phyloP scores from a whole-genome alignment of 2,888 invertebrate species.

The Cryptus viduatorius region DNA sequence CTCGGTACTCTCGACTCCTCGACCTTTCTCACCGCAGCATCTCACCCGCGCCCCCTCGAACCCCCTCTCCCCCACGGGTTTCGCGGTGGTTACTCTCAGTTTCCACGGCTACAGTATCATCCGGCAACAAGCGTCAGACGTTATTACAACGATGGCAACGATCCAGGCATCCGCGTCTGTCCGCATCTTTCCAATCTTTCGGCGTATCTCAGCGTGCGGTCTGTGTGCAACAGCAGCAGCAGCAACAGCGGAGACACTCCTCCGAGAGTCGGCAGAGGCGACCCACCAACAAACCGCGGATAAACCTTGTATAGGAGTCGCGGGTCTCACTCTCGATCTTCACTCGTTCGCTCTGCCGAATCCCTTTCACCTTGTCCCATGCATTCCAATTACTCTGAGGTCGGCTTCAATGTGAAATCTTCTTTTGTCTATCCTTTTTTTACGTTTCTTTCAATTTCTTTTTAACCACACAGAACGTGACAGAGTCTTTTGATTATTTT shows the following conservation, averaged over 20 bases:
- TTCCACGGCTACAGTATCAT: constrained; percentile 63
- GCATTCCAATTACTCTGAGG: constrained; percentile 54
- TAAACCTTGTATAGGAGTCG: constrained; percentile 1
- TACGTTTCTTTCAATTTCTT: not conserved
- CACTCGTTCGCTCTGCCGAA: constrained; percentile 48
- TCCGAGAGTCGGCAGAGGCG: not conserved
- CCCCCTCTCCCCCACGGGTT: constrained; percentile 6
- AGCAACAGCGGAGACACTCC: constrained; percentile 40
- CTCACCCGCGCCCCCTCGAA: constrained; percentile 20
- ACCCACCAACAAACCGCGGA: not conserved
- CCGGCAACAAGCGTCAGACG: constrained; percentile 42
- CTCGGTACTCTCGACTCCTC: constrained; percentile 66
- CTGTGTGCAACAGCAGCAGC: constrained; percentile 6
- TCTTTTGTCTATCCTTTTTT: not conserved
- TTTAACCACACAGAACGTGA: not conserved
- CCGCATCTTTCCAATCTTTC: constrained; percentile 61
- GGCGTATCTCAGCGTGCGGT: constrained; percentile 22
- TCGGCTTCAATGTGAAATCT: constrained; percentile 30
- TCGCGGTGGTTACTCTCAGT: not conserved
- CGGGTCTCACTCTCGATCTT: constrained; percentile 67
- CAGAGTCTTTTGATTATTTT: not conserved
- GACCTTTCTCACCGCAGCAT: constrained; percentile 67
- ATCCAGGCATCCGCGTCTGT: constrained; percentile 51
- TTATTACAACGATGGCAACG: constrained; percentile 61
- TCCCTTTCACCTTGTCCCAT: constrained; percentile 62